phyloP scores from a whole-genome alignment of 1,140 invertebrate genomes.

The Drosophila aff. region DNA sequence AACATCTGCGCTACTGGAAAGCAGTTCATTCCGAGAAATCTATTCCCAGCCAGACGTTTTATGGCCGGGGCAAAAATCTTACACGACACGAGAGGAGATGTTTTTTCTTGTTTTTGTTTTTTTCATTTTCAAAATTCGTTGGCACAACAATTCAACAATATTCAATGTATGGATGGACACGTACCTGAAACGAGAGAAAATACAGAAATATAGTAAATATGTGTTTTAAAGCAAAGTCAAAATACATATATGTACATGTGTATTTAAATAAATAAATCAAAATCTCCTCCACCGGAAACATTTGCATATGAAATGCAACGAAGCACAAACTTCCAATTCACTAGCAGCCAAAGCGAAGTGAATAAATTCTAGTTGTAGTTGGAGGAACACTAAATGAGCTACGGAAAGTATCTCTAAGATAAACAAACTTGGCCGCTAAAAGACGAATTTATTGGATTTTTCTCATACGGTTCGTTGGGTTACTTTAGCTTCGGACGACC shows the following conservation, averaged over 20 bases:
- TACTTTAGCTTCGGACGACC: neutral
- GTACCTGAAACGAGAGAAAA: slow-evolving; percentile 51
- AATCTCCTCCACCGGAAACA: slow-evolving; percentile 34
- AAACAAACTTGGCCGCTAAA: slow-evolving; percentile 43
- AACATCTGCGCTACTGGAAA: slow-evolving; percentile 47
- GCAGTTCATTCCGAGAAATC: slow-evolving; percentile 38
- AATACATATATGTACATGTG: neutral
- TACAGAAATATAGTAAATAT: slow-evolving; percentile 3
- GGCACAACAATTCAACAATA: slow-evolving; percentile 18
- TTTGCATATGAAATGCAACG: slow-evolving; percentile 35
- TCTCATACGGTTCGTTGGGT: slow-evolving; percentile 15
- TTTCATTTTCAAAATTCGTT: slow-evolving; percentile 28
- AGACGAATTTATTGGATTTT: slow-evolving; percentile 47
- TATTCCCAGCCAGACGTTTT: slow-evolving; percentile 41
- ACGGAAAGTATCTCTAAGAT: slow-evolving; percentile 26
- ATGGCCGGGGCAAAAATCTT: slow-evolving; percentile 42
- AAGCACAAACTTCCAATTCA: slow-evolving; percentile 16
- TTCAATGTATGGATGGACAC: slow-evolving; percentile 46
- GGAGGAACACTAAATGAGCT: slow-evolving; percentile 36
- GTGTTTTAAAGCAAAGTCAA: slow-evolving; percentile 17
- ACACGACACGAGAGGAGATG: slow-evolving; percentile 40
- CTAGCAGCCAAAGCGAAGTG: slow-evolving; percentile 4
- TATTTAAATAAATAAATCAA: slow-evolving; percentile 38
- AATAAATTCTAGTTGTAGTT: slow-evolving; percentile 34
- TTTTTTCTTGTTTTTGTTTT: slow-evolving; percentile 1